These are phyloP conservation scores for Ariolimax columbianus DNA, from an alignment of 2,888 invertebrate genomes.

Conservation along the genomic window DNA sequence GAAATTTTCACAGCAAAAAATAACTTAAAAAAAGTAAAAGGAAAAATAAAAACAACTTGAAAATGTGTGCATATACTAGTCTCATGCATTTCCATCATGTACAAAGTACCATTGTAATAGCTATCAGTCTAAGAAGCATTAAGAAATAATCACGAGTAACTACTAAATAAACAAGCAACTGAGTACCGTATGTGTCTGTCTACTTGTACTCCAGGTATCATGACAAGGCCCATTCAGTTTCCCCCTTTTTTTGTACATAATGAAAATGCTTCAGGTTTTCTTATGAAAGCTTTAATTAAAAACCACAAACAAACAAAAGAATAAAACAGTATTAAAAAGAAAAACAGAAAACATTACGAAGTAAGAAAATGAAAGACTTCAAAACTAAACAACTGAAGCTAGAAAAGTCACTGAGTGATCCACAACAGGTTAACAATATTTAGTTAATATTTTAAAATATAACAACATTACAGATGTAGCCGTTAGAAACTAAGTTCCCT, in stretches of 20 bases:
- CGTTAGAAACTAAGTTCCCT: not conserved
- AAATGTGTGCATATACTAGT: conserved; percentile 33
- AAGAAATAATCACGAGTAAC: conserved; percentile 20
- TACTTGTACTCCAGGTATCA: conserved; percentile 53
- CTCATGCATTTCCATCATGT: conserved; percentile 54
- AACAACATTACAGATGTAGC: not conserved
- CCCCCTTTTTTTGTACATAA: conserved; percentile 50
- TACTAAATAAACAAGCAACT: conserved; percentile 31
- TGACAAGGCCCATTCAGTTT: conserved; percentile 54
- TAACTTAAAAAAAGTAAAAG: conserved; percentile 5
- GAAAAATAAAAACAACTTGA: conserved; percentile 7
- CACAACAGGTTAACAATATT: conserved; percentile 37
- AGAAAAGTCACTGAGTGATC: not conserved
- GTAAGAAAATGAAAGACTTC: not conserved
- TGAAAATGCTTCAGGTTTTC: conserved; percentile 52
- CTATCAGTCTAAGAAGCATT: conserved; percentile 19
- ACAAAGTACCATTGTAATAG: conserved; percentile 37
- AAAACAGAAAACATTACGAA: conserved; percentile 19
- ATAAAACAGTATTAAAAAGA: conserved; percentile 3
- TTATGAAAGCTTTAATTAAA: not conserved
- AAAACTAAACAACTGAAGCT: conserved; percentile 13
- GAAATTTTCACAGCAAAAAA: conserved; percentile 17
- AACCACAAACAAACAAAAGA: not conserved
- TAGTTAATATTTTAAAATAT: conserved; percentile 15
- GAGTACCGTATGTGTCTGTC: conserved; percentile 6